Evolutionary conservation across 2,797 vertebrate genomes (phyloP).

Genomic region (Amphiprion clarkii): DNA sequence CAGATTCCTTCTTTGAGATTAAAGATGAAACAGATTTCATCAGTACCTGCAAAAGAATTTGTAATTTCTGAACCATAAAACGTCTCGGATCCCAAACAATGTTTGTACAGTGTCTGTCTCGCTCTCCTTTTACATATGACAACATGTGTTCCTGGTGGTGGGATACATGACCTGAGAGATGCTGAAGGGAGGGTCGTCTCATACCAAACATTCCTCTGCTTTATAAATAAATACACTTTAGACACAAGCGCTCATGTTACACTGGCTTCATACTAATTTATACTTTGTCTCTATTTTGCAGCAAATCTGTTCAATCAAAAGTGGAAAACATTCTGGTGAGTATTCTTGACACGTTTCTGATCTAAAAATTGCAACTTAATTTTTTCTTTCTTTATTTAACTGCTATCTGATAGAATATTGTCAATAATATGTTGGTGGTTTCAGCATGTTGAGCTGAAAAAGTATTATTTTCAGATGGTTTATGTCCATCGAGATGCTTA

Average conservation of each 20-base stretch:
- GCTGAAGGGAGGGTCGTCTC: conserved; percentile 76
- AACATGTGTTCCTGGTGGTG: conserved; percentile 78
- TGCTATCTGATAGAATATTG: neutral
- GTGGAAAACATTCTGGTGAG: conserved; percentile 99
- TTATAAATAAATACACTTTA: conserved; percentile 87
- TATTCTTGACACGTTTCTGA: conserved; percentile 57
- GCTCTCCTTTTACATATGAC: conserved; percentile 73
- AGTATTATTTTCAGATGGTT: neutral
- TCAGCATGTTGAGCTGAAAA: neutral
- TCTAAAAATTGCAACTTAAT: neutral
- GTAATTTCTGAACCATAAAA: conserved; percentile 46
- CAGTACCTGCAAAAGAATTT: neutral
- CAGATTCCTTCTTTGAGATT: neutral
- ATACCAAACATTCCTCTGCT: conserved; percentile 84
- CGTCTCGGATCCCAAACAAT: conserved; percentile 62
- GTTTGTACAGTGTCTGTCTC: conserved; percentile 47
- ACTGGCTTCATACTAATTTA: conserved; percentile 75
- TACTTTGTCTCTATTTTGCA: conserved; percentile 86
- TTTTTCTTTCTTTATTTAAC: neutral
- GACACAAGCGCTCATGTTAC: conserved; percentile 78
- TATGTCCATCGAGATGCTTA: neutral
- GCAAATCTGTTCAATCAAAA: conserved; percentile 99
- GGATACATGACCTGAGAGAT: conserved; percentile 80
- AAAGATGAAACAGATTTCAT: neutral
- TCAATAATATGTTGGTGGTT: neutral